Percentiles rank a stretch among this genome's conserved stretches.
Evolutionary conservation across 2,888 invertebrate genomes (phyloP).

Genomic region (Drosophila bunnanda): DNA sequence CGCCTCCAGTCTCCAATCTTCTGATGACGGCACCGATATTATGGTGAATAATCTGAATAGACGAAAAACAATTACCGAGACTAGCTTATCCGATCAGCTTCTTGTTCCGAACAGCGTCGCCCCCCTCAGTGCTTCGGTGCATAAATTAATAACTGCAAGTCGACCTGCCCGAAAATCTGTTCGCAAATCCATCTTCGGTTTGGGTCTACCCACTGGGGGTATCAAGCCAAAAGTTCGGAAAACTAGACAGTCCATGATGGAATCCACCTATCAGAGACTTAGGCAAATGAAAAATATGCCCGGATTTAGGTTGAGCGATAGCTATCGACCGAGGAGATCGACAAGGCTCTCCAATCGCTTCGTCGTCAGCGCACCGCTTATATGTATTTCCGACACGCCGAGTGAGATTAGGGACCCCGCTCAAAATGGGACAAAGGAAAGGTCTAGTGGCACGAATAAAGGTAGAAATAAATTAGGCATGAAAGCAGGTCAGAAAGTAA

Average conservation of each 20-base stretch:
- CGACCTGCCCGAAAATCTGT: neutral
- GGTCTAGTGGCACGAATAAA: neutral
- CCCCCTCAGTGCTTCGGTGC: neutral
- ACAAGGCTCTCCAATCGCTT: fast-evolving
- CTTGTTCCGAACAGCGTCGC: neutral
- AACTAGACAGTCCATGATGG: neutral
- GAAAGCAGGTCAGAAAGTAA: neutral
- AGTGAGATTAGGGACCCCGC: neutral
- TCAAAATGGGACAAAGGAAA: neutral
- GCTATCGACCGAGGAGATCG: neutral
- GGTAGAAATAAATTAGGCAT: neutral
- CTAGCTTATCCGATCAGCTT: neutral
- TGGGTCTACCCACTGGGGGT: neutral
- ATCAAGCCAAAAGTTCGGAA: neutral
- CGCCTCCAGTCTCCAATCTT: too few relatives aligned
- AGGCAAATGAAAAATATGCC: neutral
- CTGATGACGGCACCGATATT: neutral
- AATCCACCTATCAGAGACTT: neutral
- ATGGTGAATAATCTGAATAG: neutral
- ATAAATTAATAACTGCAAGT: neutral
- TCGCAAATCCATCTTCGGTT: neutral
- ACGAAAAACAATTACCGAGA: neutral
- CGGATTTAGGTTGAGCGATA: neutral
- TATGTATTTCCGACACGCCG: neutral
- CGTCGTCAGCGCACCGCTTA: neutral